Base-by-base conservation (phyloP, 2,797 vertebrate genomes). In the Podarcis lilfordi region DNA sequence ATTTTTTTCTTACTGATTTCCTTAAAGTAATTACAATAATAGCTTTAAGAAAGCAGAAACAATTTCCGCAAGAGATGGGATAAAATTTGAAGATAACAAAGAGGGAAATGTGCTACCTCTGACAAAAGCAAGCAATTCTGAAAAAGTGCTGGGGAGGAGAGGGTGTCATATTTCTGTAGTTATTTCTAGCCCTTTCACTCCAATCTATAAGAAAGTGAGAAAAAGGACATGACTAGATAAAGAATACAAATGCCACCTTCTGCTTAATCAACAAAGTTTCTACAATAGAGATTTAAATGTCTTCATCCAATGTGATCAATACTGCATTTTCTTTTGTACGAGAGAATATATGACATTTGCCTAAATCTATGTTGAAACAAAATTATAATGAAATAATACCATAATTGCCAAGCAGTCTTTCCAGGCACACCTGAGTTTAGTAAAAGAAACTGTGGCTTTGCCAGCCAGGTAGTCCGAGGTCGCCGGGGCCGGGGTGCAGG, bases 21-120 rank as follows among this genome's bases (percentile, higher is more conserved):
- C 89, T 80, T 89, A 55, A 94, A 94, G 92, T 93, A 94, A 94
- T 96, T 95, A 93, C 91, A 93, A 91, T 1, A 0, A 90, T 93
- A 94, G 94, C 93, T 93, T 93, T 93, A 94, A 92, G 91, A 55
- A 95, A 95, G 91, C 93, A 93, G 87, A 95, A 89, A 91, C 93
- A 94, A 92, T 95, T 95, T 95, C 93, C 90, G 80, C 81, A 82
- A 89, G 84, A 93, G 88, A 94, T 93, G 90, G 93, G 89, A 95
- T 64, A 72, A 27, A 92, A 91, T 78, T 87, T 92, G 92, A 89
- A 95, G 93, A 93, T 90, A 90, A 95, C 92, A 91, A 91, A 86
- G 79, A 32, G 35, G 61, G 91, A 93, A 94, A 95, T 84, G 86
- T 91, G 86, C 90, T 71, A 7, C 79, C 86, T 92, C 90, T 94